Evolutionary conservation across 2,888 invertebrate genomes (phyloP).

Genomic region (Metallyticus violacea): DNA sequence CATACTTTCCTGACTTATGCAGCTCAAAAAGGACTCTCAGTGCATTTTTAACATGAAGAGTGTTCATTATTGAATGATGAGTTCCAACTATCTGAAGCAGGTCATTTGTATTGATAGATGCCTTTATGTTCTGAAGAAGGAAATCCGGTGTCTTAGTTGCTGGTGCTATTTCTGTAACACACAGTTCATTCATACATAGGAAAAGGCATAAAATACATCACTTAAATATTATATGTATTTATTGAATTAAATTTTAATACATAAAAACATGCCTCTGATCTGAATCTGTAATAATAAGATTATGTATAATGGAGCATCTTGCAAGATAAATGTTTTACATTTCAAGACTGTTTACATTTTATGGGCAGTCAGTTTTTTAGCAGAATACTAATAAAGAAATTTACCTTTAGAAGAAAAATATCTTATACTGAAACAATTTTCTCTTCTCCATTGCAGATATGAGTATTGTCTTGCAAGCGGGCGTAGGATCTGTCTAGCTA

Average conservation of each 20-base stretch:
- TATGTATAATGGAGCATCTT: too few relatives aligned
- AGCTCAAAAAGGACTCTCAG: constrained; percentile 55
- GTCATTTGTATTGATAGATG: constrained; percentile 45
- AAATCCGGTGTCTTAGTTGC: constrained; percentile 43
- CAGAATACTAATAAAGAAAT: not conserved
- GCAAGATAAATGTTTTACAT: too few relatives aligned
- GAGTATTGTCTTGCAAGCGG: not conserved
- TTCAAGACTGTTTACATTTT: too few relatives aligned
- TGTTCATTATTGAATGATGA: constrained; percentile 51
- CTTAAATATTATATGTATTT: too few relatives aligned
- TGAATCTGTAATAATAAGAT: too few relatives aligned
- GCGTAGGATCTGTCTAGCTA: not conserved
- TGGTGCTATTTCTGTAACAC: not conserved
- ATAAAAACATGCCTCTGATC: too few relatives aligned
- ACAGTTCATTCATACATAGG: not conserved
- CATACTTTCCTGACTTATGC: constrained; percentile 53
- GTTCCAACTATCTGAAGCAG: constrained; percentile 51
- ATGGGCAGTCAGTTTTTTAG: not conserved
- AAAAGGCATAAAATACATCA: too few relatives aligned
- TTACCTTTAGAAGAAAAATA: not conserved
- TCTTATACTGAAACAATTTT: not conserved
- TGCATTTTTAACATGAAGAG: constrained; percentile 56
- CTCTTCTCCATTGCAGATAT: not conserved
- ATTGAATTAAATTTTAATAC: too few relatives aligned
- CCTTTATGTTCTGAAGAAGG: constrained; percentile 49